Base-by-base conservation (phyloP, 1,140 invertebrate genomes). In the Elymnias hypermnestra region DNA sequence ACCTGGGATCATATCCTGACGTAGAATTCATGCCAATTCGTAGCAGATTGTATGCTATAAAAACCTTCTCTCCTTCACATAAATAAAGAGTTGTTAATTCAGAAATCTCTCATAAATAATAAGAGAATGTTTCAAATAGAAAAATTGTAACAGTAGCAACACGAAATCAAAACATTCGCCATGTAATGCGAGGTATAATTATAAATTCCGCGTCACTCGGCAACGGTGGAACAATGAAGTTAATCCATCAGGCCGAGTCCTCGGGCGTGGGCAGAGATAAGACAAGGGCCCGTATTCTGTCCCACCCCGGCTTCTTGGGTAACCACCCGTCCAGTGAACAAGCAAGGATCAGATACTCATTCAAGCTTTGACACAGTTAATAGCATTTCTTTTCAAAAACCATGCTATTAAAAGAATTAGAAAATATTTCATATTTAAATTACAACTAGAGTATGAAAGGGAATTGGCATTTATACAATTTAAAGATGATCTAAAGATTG, bases 221-320 rank as follows among this genome's bases (percentile, higher is more conserved):
- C 64, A 70, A 66, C 72, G 59, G 63, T 72, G 66, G 71, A 82
- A 85, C 82, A 85, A 85, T 85, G 82, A 79, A 83, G 82, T 85
- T 85, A 85, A 85, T 85, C 82, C 82, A 85, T 85, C 81, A 85
- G 76, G 54, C 67, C 59, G 50, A 60, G 58, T 72, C 74, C 72
- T 66, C 69, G 63, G 74, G 71, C 72, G 72, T 66, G 72, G 74
- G 71, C 64, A 63, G 60, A 73, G 72, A 79, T 79, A 79, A 85
- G 76, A 78, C 73, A 72, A 79, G 71, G 68, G 70, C 72, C 67
- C 66, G 70, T 63, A 70, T 68, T 63, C 62, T 57, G 42, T 50
- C 44, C 61, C 69, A 57, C 65, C 68, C 68, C 59, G 56, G 45
- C 62, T 65, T 79, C 73, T 82, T 82, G 66, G 61, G 57, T 58